A percentile compares a stretch with the other conserved stretches of the same genome.
These are phyloP conservation scores for Poeciliopsis gracilis DNA, from an alignment of 2,797 vertebrate genomes.

Conservation along the genomic window DNA sequence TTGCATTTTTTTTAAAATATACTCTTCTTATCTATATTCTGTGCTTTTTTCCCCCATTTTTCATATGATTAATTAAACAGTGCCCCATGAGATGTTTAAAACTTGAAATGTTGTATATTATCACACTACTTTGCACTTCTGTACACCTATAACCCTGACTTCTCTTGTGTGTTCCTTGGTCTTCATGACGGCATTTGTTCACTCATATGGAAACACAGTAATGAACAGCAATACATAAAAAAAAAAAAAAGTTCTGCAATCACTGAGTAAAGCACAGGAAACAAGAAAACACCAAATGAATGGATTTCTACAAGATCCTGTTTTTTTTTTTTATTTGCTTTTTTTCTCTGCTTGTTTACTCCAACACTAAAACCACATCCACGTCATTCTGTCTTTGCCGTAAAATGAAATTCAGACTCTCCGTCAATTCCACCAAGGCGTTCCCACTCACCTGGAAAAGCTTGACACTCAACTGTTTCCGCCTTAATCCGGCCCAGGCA, in stretches of 20 bases:
- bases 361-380: conserved; percentile 9
- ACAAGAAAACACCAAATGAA: not conserved
- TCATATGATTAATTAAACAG: not conserved
- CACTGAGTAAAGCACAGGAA: not conserved
- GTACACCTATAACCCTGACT: not conserved
- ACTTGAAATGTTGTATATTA: not conserved
- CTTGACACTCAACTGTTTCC: conserved; percentile 62
- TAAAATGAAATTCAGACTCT: conserved; percentile 28
- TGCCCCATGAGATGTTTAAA: not conserved
- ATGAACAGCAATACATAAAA: not conserved
- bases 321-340: not conserved
- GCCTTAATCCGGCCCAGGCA: conserved; percentile 68
- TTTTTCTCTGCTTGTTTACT: not conserved
- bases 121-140: not conserved
- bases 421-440: conserved; percentile 43
- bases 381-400: not conserved
- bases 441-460: conserved; percentile 52
- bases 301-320: not conserved
- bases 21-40: not conserved
- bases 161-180: not conserved
- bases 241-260: not conserved
- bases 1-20: not conserved
- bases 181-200: not conserved
- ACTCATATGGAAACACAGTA: not conserved
- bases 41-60: not conserved